These are phyloP conservation scores for Stenurella melanura DNA, from an alignment of 2,888 invertebrate species.

Conservation along the genomic window DNA sequence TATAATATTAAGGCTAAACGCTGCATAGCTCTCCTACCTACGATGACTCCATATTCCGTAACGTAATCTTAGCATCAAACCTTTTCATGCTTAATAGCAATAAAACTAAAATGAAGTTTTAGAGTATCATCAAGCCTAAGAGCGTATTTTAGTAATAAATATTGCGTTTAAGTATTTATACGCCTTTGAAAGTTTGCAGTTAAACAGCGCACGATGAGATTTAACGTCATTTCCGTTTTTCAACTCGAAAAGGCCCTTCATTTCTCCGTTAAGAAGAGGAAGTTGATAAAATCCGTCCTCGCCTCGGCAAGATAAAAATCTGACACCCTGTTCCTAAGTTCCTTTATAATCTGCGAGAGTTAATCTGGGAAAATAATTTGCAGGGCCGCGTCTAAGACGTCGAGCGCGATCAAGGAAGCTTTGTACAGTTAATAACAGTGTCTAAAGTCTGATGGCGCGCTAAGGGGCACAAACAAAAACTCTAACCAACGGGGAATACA, in stretches of 20 bases:
- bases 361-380: constrained; percentile 48
- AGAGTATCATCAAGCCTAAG: constrained; percentile 23
- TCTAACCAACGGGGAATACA: constrained; percentile 42
- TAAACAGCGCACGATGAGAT: constrained; percentile 44
- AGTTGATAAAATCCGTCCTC: constrained; percentile 46
- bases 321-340: constrained; percentile 32
- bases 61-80: neutral
- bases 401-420: constrained; percentile 16
- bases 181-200: constrained; percentile 43
- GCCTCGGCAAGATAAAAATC: constrained; percentile 41
- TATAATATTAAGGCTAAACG: neutral
- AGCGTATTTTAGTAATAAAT: constrained; percentile 28
- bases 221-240: constrained; percentile 48
- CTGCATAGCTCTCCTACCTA: neutral
- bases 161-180: constrained; percentile 33
- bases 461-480: constrained; percentile 49
- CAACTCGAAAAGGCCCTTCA: constrained; percentile 35
- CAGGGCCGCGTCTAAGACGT: constrained; percentile 30
- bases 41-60: neutral
- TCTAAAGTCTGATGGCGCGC: constrained; percentile 43
- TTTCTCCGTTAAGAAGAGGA: constrained; percentile 47
- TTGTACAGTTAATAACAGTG: constrained; percentile 54
- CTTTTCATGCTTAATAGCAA: constrained; percentile 10
- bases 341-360: constrained; percentile 43
- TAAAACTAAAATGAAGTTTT: constrained; percentile 2